Conservation (phyloP, 2,797 vertebrate species). For the Rhinogobio ventralis region DNA sequence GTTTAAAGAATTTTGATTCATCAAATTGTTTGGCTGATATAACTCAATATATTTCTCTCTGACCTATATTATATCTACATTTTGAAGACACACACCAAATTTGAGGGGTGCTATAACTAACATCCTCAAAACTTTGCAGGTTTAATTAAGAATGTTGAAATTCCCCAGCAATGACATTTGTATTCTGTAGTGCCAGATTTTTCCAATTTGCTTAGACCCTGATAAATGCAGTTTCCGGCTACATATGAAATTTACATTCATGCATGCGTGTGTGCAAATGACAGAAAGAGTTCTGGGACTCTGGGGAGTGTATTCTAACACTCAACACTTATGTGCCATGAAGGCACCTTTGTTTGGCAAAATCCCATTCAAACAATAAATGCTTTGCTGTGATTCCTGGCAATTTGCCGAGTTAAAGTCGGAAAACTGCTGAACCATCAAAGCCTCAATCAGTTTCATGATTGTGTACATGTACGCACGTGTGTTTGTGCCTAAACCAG, state of each 20-base stretch:
- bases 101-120: background rate
- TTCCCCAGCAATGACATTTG: background rate
- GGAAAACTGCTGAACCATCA: constrained; percentile 79
- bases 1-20: background rate
- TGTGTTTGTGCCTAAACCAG: constrained; percentile 26
- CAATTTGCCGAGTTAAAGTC: constrained; percentile 69
- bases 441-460: constrained; percentile 48
- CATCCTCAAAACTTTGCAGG: background rate
- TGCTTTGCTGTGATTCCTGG: constrained; percentile 69
- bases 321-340: constrained; percentile 41
- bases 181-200: background rate
- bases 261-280: background rate
- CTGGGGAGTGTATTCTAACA: constrained; percentile 22
- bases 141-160: background rate
- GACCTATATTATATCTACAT: background rate
- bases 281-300: constrained; percentile 7
- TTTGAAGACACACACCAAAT: background rate
- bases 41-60: background rate
- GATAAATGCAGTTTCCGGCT: background rate
- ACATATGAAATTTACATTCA: background rate
- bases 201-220: background rate
- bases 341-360: constrained; percentile 48
- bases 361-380: constrained; percentile 37
- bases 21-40: background rate
- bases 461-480: constrained; percentile 22